Evolutionary conservation across 2,888 invertebrate species (phyloP).

Genomic region (Esperia sulphurella): DNA sequence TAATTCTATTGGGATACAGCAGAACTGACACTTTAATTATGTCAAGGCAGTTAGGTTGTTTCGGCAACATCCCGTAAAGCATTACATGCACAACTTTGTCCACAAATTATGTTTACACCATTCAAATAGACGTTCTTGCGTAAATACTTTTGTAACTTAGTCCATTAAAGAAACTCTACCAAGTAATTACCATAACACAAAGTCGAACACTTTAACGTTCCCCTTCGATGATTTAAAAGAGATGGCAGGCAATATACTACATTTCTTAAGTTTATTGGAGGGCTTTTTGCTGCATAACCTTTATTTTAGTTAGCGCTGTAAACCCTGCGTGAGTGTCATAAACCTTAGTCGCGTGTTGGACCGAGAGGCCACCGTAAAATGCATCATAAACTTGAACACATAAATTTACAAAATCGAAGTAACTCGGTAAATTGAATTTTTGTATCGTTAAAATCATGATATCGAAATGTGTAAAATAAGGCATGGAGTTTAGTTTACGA

Average conservation of each 20-base stretch:
- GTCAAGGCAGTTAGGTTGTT: constrained; percentile 38
- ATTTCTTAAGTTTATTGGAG: constrained; percentile 13
- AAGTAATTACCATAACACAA: constrained; percentile 67
- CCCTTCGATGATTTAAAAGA: constrained; percentile 37
- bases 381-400: constrained; percentile 62
- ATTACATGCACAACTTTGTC: constrained; percentile 64
- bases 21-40: constrained; percentile 59
- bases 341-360: constrained; percentile 68
- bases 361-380: constrained; percentile 68
- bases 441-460: constrained; percentile 4
- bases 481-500: too few species aligned
- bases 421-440: constrained; percentile 46
- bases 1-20: constrained; percentile 21
- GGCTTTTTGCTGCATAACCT: constrained; percentile 31
- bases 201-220: constrained; percentile 46
- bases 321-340: constrained; percentile 60
- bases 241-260: constrained; percentile 13
- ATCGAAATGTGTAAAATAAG: too few species aligned
- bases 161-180: constrained; percentile 67
- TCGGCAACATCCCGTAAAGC: constrained; percentile 52
- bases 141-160: constrained; percentile 68
- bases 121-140: constrained; percentile 66
- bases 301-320: constrained; percentile 55
- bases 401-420: constrained; percentile 65
- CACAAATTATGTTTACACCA: constrained; percentile 74